Conservation (phyloP, 2,888 invertebrate genomes). For the Limenitis camilla region DNA sequence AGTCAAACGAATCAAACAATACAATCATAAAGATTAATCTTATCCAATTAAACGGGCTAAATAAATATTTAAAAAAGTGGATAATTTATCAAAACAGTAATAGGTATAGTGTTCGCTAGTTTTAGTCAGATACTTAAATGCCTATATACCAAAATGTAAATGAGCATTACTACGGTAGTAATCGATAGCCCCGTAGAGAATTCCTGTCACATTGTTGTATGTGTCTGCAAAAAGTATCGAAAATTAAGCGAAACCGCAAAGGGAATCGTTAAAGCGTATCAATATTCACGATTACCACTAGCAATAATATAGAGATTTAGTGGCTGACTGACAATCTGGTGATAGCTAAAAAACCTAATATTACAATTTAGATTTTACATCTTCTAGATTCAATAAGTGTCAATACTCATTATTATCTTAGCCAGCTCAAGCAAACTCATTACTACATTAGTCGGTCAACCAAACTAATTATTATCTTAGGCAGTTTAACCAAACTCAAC, state of each 20-base stretch:
- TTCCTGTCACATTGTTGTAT: not conserved
- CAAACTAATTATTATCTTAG: not conserved
- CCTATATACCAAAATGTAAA: no score
- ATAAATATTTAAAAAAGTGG: no score
- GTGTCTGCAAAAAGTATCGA: not conserved
- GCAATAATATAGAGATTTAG: no score
- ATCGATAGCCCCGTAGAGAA: not conserved
- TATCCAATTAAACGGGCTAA: no score
- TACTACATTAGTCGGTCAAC: no score
- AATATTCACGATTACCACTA: no score
- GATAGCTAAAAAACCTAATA: not conserved
- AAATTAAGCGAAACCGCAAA: not conserved
- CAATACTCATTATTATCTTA: not conserved
- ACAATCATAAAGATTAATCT: no score
- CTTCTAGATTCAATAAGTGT: not conserved
- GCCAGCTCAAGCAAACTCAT: not conserved
- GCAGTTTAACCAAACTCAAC: not conserved
- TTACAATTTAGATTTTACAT: not conserved
- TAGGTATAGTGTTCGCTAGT: no score
- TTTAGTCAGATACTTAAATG: no score
- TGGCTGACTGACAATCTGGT: no score
- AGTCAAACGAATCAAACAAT: no score
- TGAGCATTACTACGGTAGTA: not conserved
- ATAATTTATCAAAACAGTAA: no score
- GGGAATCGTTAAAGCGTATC: not conserved